A percentile compares a stretch with the other conserved stretches of the same genome.
Conservation (phyloP, 1,140 invertebrate genomes). For the Megalonaias nervosa region DNA sequence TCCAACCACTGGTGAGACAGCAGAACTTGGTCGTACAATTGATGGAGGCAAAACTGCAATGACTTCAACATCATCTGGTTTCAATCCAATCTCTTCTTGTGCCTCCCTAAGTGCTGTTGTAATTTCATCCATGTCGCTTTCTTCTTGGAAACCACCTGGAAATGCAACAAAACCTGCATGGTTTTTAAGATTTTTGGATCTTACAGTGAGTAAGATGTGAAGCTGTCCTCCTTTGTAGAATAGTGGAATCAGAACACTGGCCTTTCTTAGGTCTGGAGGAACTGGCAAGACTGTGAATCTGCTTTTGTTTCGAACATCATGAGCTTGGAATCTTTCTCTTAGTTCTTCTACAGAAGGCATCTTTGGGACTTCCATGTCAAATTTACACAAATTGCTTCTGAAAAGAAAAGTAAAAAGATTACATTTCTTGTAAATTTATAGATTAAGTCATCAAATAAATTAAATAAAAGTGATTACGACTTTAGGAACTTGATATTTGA, state of each 20-base stretch:
- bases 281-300: too few species aligned
- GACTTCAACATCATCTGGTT: slow-evolving; percentile 32
- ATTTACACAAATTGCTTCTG: too few species aligned
- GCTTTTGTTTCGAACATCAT: too few species aligned
- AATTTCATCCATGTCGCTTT: slow-evolving; percentile 35
- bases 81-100: slow-evolving; percentile 52
- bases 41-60: slow-evolving; percentile 37
- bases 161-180: slow-evolving; percentile 45
- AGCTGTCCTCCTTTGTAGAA: slow-evolving; percentile 32
- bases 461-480: too few species aligned
- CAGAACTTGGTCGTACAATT: slow-evolving; percentile 39
- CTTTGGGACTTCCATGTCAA: neutral
- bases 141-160: slow-evolving; percentile 49
- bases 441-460: too few species aligned
- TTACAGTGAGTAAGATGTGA: slow-evolving; percentile 37
- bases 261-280: slow-evolving; percentile 6
- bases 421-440: too few species aligned
- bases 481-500: too few species aligned
- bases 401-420: too few species aligned
- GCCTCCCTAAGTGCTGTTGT: slow-evolving; percentile 50
- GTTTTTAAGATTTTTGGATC: slow-evolving; percentile 30
- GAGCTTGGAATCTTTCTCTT: slow-evolving; percentile 5
- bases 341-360: slow-evolving; percentile 11
- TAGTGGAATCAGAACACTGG: slow-evolving; percentile 48
- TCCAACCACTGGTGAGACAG: slow-evolving; percentile 45